phyloP scores from a whole-genome alignment of 2,888 invertebrate species.

The Apamea sordens region DNA sequence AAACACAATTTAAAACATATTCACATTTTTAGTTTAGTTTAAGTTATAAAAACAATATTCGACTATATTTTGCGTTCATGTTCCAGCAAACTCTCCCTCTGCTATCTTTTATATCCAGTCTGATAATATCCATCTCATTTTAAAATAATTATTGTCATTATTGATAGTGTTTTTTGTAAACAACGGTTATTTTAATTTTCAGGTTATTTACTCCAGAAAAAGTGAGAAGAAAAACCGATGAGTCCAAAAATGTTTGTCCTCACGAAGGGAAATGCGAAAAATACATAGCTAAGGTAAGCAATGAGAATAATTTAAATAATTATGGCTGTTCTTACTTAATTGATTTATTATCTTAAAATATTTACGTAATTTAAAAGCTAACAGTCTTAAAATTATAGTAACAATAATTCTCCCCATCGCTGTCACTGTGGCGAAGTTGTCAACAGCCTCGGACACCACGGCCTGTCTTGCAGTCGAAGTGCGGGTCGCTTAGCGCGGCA shows the following conservation, averaged over 20 bases:
- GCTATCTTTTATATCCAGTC: neutral
- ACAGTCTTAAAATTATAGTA: too few species aligned
- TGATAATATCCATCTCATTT: neutral
- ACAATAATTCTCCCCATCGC: too few species aligned
- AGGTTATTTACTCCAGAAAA: slow-evolving; percentile 88
- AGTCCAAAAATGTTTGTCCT: slow-evolving; percentile 78
- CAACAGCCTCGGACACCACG: too few species aligned
- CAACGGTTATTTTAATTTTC: slow-evolving; percentile 54
- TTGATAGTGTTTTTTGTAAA: neutral
- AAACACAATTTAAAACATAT: neutral
- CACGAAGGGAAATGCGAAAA: slow-evolving; percentile 81
- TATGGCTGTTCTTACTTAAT: neutral
- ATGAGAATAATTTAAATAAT: neutral
- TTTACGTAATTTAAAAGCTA: too few species aligned
- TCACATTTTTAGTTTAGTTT: too few species aligned
- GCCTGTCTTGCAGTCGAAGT: too few species aligned
- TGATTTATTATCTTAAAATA: too few species aligned
- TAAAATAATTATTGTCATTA: neutral
- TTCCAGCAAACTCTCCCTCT: neutral
- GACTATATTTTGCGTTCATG: too few species aligned
- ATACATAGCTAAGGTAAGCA: slow-evolving; percentile 80
- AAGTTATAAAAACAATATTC: too few species aligned
- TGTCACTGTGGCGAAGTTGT: too few species aligned
- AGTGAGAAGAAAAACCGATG: slow-evolving; percentile 79
- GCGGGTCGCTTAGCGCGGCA: too few species aligned